A percentile compares a stretch with the other conserved stretches of the same genome.
These are phyloP conservation scores for Drepana arcuata DNA, from an alignment of 1,140 invertebrate genomes.

Conservation along the genomic window DNA sequence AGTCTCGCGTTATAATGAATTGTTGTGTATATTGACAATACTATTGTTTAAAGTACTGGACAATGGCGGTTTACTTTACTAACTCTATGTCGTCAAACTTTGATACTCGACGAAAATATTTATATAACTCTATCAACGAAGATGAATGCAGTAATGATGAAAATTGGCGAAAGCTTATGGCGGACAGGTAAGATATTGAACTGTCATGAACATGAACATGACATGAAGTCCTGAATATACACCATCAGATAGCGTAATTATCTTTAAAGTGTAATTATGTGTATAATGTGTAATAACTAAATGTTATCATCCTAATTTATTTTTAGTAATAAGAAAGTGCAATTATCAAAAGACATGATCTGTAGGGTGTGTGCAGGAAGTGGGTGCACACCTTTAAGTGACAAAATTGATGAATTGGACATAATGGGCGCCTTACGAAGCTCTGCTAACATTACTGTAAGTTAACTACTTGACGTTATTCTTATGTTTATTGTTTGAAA, in stretches of 20 bases:
- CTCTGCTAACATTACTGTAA: conserved; percentile 49
- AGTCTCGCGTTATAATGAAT: too few relatives aligned
- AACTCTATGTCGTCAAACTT: conserved; percentile 50
- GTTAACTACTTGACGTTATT: too few relatives aligned
- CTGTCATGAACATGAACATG: too few relatives aligned
- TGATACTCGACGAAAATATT: conserved; percentile 38
- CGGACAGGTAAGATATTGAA: too few relatives aligned
- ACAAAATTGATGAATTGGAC: conserved; percentile 42
- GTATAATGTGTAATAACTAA: too few relatives aligned
- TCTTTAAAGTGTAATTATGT: too few relatives aligned
- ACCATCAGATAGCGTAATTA: too few relatives aligned
- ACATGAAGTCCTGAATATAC: too few relatives aligned
- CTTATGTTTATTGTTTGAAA: too few relatives aligned
- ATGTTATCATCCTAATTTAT: too few relatives aligned
- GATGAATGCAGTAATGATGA: conserved; percentile 23
- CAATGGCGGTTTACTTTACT: conserved; percentile 52
- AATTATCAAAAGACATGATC: conserved; percentile 45
- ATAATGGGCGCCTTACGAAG: conserved; percentile 48
- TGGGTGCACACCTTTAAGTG: conserved; percentile 38
- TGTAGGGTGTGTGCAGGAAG: conserved; percentile 54
- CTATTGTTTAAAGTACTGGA: too few relatives aligned
- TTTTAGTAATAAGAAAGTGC: conserved; percentile 37
- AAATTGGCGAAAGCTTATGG: conserved; percentile 43
- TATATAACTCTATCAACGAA: conserved; percentile 18
- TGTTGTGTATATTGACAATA: too few relatives aligned